These are phyloP conservation scores for Drosophila rhopaloa DNA, from an alignment of 1,140 invertebrate genomes.

Conservation along the genomic window DNA sequence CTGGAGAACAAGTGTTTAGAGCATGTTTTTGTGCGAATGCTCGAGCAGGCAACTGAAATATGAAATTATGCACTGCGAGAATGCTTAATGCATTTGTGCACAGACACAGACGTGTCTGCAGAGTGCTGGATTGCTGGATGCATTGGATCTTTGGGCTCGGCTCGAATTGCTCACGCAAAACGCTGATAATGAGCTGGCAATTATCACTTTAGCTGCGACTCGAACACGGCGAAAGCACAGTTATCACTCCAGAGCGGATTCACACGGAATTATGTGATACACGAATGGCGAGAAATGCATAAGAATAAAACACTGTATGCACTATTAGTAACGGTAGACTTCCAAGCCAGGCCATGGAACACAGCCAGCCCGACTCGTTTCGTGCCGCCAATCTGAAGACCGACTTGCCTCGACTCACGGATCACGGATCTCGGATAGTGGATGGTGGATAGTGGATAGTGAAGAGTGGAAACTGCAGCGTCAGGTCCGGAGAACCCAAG, in stretches of 20 bases:
- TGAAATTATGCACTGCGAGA: conserved; percentile 30
- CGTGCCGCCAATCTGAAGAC: conserved; percentile 63
- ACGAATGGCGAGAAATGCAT: conserved; percentile 44
- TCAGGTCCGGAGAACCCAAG: conserved; percentile 11
- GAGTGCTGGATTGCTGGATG: conserved; percentile 27
- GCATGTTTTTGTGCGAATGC: conserved; percentile 28
- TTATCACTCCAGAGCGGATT: conserved; percentile 59
- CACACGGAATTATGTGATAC: conserved; percentile 50
- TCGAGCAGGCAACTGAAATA: conserved; percentile 14
- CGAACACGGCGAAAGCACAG: conserved; percentile 57
- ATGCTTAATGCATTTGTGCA: conserved; percentile 37
- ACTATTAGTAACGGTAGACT: conserved; percentile 62
- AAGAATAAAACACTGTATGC: conserved; percentile 37
- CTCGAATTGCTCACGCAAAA: conserved; percentile 68
- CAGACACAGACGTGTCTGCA: conserved; percentile 27
- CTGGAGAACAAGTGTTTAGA: conserved; percentile 47
- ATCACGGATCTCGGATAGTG: conserved; percentile 28
- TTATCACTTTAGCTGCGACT: conserved; percentile 70
- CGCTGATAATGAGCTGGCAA: conserved; percentile 71
- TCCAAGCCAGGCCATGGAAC: conserved; percentile 32
- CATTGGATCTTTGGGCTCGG: conserved; percentile 17
- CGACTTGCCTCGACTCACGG: conserved; percentile 29
- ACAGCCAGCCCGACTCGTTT: conserved; percentile 37
- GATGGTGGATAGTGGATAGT: background rate
- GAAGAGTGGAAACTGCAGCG: background rate